phyloP scores from a whole-genome alignment of 2,888 invertebrate species.

The Andrena flavipes region DNA sequence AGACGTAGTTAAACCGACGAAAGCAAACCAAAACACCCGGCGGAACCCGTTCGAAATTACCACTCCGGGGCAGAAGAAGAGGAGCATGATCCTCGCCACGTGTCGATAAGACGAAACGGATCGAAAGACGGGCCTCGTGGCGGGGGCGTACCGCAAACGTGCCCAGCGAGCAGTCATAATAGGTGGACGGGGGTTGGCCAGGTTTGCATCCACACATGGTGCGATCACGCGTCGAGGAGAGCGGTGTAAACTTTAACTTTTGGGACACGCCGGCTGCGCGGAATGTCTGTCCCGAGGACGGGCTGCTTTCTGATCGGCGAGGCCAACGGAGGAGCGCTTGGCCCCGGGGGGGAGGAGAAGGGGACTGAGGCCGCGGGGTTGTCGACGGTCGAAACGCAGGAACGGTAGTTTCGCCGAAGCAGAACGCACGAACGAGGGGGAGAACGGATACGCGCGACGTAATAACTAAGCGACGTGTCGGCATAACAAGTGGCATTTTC shows the following conservation, averaged over 20 bases:
- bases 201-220: slow-evolving; percentile 80
- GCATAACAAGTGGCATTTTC: slow-evolving; percentile 71
- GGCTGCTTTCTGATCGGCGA: slow-evolving; percentile 70
- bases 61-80: background rate
- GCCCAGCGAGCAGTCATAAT: slow-evolving; percentile 78
- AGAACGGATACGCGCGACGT: slow-evolving; percentile 59
- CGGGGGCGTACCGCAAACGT: slow-evolving; percentile 72
- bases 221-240: slow-evolving; percentile 74
- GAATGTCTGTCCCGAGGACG: slow-evolving; percentile 79
- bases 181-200: slow-evolving; percentile 66
- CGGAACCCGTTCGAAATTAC: slow-evolving; percentile 1
- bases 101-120: slow-evolving; percentile 60
- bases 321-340: slow-evolving; percentile 35
- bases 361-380: slow-evolving; percentile 37
- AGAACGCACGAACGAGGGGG: slow-evolving; percentile 38
- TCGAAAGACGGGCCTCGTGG: slow-evolving; percentile 41
- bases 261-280: slow-evolving; percentile 82
- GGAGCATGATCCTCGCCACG: slow-evolving; percentile 45
- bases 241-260: slow-evolving; percentile 83
- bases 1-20: background rate
- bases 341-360: slow-evolving; percentile 26
- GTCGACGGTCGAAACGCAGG: slow-evolving; percentile 20
- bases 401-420: slow-evolving; percentile 48
- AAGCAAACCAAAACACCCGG: background rate
- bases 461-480: slow-evolving; percentile 78